These are phyloP conservation scores for Megalops cyprinoides DNA, from an alignment of 2,797 vertebrate genomes.

Conservation along the genomic window DNA sequence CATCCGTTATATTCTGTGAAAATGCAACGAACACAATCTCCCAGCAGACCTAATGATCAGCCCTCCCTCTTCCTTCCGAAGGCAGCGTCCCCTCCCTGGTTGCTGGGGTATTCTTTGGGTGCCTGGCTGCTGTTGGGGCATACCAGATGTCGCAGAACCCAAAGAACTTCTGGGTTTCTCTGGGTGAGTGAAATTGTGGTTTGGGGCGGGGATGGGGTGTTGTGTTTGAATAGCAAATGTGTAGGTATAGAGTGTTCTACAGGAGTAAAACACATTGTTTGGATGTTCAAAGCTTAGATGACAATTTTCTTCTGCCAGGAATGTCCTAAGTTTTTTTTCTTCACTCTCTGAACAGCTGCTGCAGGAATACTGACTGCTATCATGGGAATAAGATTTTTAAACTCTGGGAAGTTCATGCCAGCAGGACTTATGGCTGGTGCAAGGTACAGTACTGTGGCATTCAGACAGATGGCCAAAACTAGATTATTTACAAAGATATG, in stretches of 20 bases:
- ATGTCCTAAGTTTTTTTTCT: constrained; percentile 1
- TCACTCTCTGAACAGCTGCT: constrained; percentile 67
- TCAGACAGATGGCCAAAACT: not conserved
- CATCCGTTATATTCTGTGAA: not conserved
- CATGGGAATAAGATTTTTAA: constrained; percentile 90
- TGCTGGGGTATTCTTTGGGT: constrained; percentile 86
- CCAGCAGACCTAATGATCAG: not conserved
- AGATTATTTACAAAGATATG: not conserved
- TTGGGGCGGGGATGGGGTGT: not conserved
- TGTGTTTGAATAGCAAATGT: too few relatives aligned
- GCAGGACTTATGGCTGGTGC: constrained; percentile 85
- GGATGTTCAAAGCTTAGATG: too few relatives aligned
- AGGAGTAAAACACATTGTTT: not conserved
- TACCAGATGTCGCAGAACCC: constrained; percentile 84
- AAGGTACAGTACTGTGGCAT: constrained; percentile 68
- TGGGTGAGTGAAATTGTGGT: constrained; percentile 80
- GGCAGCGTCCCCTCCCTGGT: constrained; percentile 85
- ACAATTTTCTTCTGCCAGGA: not conserved
- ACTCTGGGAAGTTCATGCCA: constrained; percentile 89
- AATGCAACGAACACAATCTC: not conserved
- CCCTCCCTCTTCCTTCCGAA: constrained; percentile 50
- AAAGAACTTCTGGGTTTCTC: constrained; percentile 83
- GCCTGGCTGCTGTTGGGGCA: constrained; percentile 82
- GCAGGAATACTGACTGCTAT: constrained; percentile 82
- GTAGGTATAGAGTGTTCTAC: too few relatives aligned